Evolutionary conservation across 2,888 invertebrate genomes (phyloP), one percentile per base, ranked within the genome.

Genomic region (Cantharis flavilabris): DNA sequence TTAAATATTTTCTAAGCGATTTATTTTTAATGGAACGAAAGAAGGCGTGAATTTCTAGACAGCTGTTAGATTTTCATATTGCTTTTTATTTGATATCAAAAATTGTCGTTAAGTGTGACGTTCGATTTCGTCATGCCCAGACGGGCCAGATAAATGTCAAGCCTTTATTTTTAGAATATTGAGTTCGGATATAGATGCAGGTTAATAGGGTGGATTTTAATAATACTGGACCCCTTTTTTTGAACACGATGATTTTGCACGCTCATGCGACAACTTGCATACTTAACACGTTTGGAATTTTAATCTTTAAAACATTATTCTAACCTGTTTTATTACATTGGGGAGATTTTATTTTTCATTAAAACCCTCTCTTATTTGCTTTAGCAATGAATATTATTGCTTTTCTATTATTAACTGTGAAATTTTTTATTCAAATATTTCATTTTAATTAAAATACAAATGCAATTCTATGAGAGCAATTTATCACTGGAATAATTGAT

Each of bases 251-350:
- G 77, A 84, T 84, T 83, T 77, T 82, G 77, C 80, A 83, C 82
- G 83, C 80, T 81, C 73, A 78, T 76, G 81, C 80, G 83, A 84
- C 82, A 83, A 84, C 81, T 84, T 80, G 82, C 82, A 83, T 84
- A 81, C 80, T 81, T 82, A 83, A 84, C 82, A 81, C 80, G 83
- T 82, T 84, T 81, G 84, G 84, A 84, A 85, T 85, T 85, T 82
- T 84, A 85, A 85, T 85, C 83, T 85, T 82, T 82, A 83, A 84
- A 84, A 84, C 81, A 84, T 84, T 83, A 83, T 83, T 80, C 82
- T 78, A 80, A 83, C 82, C 83, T 82, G 82, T 81, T 83, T 83
- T 81, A 81, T 81, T 80, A 73, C 73, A 71, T 74, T 75, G 71
- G 78, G 76, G 78, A 67, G 72, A 76, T 49, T 79, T 75, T 77